Conservation (phyloP, 2,888 invertebrate species). For the Harmothoe impar region DNA sequence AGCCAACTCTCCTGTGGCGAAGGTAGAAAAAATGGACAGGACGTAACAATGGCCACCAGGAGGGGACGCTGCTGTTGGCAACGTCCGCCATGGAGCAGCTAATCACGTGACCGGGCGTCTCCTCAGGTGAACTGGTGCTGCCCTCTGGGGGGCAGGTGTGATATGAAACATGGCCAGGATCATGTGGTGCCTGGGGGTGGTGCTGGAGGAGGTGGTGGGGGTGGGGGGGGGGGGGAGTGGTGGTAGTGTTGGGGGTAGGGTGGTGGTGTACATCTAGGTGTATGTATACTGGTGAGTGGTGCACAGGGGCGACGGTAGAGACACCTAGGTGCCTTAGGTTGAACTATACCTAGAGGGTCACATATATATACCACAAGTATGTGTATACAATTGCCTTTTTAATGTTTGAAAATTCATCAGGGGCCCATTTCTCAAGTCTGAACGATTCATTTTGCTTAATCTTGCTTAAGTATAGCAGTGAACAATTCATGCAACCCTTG, state of each 20-base stretch:
- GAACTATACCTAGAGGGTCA: too few relatives aligned
- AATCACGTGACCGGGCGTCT: constrained; percentile 53
- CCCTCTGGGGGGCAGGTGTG: constrained; percentile 33
- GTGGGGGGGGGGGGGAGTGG: background rate
- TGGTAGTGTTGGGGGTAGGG: background rate
- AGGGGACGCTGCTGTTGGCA: constrained; percentile 4
- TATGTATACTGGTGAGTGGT: background rate
- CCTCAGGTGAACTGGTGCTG: constrained; percentile 53
- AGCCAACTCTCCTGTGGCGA: background rate
- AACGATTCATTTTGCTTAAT: too few relatives aligned
- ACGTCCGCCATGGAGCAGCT: constrained; percentile 51
- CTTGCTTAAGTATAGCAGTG: too few relatives aligned
- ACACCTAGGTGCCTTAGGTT: background rate
- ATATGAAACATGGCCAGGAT: constrained; percentile 44
- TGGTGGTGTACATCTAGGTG: background rate
- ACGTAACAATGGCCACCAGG: background rate
- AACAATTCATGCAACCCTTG: too few relatives aligned
- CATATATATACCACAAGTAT: background rate
- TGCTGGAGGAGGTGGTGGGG: background rate
- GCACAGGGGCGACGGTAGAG: background rate
- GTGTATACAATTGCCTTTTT: background rate
- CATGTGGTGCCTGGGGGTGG: background rate
- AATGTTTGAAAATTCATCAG: background rate
- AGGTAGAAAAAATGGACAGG: background rate
- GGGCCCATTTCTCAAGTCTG: too few relatives aligned